Evolutionary conservation across 2,888 invertebrate species (phyloP).

Genomic region (Phaedon cochleariae): DNA sequence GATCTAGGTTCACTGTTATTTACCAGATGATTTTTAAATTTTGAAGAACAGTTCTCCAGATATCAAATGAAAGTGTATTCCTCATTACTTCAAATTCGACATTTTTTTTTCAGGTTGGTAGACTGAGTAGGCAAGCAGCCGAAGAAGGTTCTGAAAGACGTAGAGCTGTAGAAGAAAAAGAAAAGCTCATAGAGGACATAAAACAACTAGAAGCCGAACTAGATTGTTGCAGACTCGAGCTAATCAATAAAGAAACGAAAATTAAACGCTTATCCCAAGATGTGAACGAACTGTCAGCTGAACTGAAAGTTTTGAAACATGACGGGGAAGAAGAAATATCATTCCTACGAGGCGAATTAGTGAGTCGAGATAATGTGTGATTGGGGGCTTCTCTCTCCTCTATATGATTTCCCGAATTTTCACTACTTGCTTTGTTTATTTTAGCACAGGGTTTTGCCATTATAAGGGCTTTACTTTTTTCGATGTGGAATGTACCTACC

Average conservation of each 20-base stretch:
- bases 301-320: conserved; percentile 65
- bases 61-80: too few species aligned
- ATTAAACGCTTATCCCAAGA: conserved; percentile 77
- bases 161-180: conserved; percentile 75
- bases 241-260: conserved; percentile 75
- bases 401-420: conserved; percentile 23
- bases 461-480: conserved; percentile 21
- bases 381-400: conserved; percentile 24
- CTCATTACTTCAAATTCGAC: too few species aligned
- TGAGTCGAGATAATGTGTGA: conserved; percentile 61
- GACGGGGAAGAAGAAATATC: conserved; percentile 66
- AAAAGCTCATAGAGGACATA: conserved; percentile 71
- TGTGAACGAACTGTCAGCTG: conserved; percentile 75
- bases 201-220: conserved; percentile 71
- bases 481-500: conserved; percentile 9
- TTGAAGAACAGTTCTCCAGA: too few species aligned
- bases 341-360: conserved; percentile 66
- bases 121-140: conserved; percentile 83
- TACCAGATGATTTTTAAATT: too few species aligned
- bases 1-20: too few species aligned
- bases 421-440: conserved; percentile 29
- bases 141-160: conserved; percentile 85
- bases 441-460: conserved; percentile 31
- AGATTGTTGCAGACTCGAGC: conserved; percentile 72
- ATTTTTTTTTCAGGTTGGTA: conserved; percentile 70